Percentiles rank a stretch among this genome's conserved stretches.
Evolutionary conservation across 1,140 invertebrate species (phyloP).

Genomic region (Drosophila bifasciata): DNA sequence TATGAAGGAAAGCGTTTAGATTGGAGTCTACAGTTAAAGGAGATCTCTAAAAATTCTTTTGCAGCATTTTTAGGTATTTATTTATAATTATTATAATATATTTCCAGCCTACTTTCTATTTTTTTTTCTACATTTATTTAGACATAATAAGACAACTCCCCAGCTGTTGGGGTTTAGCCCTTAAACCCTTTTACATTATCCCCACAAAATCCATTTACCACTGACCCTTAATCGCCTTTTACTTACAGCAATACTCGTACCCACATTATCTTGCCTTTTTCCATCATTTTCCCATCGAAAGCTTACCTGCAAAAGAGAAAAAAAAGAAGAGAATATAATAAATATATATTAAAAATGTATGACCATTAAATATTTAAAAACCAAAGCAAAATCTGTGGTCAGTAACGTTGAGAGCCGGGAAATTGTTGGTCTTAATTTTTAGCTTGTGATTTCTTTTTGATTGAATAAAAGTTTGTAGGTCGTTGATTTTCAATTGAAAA

Average conservation of each 20-base stretch:
- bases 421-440: not conserved
- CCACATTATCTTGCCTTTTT: not conserved
- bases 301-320: constrained; percentile 61
- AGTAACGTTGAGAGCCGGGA: not conserved
- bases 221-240: not conserved
- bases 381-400: constrained; percentile 7
- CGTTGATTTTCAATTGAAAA: constrained; percentile 45
- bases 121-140: too few relatives aligned
- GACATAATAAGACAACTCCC: too few relatives aligned
- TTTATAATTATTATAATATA: too few relatives aligned
- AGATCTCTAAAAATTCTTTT: too few relatives aligned
- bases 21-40: too few relatives aligned
- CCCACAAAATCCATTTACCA: too few relatives aligned
- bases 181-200: too few relatives aligned
- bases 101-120: too few relatives aligned
- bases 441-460: not conserved
- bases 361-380: constrained; percentile 32
- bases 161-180: too few relatives aligned
- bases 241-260: constrained; percentile 5
- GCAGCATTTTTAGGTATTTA: too few relatives aligned
- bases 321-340: not conserved
- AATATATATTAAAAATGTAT: constrained; percentile 27
- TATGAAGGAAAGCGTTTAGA: too few relatives aligned
- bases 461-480: constrained; percentile 10
- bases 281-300: not conserved